phyloP scores from a whole-genome alignment of 2,113 vertebrate genomes.

The Centropus unirufus region DNA sequence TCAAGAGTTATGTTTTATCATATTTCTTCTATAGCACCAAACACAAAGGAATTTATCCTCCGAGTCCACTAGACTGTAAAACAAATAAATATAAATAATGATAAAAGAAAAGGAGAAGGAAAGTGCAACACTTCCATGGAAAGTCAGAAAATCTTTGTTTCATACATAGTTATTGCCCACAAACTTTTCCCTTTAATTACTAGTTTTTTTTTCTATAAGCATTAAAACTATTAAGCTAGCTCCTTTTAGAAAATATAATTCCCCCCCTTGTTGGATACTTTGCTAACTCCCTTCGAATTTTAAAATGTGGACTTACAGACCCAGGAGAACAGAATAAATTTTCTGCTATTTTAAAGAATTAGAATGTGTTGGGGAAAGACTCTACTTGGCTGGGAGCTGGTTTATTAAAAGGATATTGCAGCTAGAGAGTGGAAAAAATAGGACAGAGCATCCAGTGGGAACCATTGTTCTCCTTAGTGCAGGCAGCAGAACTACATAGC shows the following conservation, averaged over 20 bases:
- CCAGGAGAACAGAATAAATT: conserved; percentile 62
- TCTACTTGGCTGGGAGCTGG: conserved; percentile 39
- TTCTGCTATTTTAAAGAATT: conserved; percentile 68
- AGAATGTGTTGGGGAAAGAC: conserved; percentile 36
- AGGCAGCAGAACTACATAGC: not conserved
- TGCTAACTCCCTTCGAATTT: conserved; percentile 3
- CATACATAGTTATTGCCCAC: not conserved
- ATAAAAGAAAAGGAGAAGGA: not conserved
- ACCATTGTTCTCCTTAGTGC: conserved; percentile 55
- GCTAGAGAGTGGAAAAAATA: conserved; percentile 52
- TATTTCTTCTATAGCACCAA: not conserved
- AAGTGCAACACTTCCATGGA: not conserved
- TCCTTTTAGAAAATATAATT: not conserved
- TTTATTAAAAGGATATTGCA: conserved; percentile 61
- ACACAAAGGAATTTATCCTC: conserved; percentile 42
- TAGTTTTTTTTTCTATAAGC: not conserved
- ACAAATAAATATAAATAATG: conserved; percentile 54
- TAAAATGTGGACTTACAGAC: conserved; percentile 23
- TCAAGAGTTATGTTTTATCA: not conserved
- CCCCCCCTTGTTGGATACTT: not conserved
- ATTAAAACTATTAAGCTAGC: not conserved
- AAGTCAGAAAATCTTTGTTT: conserved; percentile 8
- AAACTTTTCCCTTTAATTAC: not conserved
- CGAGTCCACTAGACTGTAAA: not conserved
- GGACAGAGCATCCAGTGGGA: conserved; percentile 39